Evolutionary conservation across 1,140 invertebrate species (phyloP), one percentile per base, ranked within the genome.

Genomic region (Stegodyphus dumicola): DNA sequence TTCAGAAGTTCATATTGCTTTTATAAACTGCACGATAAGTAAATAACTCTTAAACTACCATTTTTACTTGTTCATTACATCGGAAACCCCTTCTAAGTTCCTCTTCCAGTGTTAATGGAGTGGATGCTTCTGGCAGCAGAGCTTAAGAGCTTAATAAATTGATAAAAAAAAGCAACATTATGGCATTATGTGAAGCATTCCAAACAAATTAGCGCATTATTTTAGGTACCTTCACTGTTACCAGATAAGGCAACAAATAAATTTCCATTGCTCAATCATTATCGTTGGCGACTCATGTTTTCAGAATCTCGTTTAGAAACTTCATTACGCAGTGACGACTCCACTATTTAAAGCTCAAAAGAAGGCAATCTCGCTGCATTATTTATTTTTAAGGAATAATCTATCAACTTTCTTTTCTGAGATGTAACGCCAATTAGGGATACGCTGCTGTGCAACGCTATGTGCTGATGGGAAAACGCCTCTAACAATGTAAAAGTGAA

Each of bases 31-130:
- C 65, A 33, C 52, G 60, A 66, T 52, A 77, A 77, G 64, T 77
- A 77, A 77, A 77, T 77, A 77, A 66, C 76, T 77, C 60, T 77
- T 77, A 77, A 77, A 77, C 76, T 65, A 18, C 13, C 76, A 66
- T 77, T 77, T 77, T 77, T 77, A 51, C 33, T 52, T 64, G 54
- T 77, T 77, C 56, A 33, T 67, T 77, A 64, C 60, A 49, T 33
- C 67, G 76, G 51, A 65, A 77, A 65, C 76, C 76, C 7, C 76
- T n/a, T 53, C 60, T 75, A 77, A 77, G 76, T 77, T 66, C 67
- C 67, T 77, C 60, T 77, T 77, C 49, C 64, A 77, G 53, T 77
- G 76, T 64, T 77, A 77, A 77, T 77, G 76, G 49, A 48, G 54
- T 75, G 49, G 85, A 74, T 65, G 81, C 81, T 69, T 77, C 83